Conservation (phyloP, 2,113 vertebrate genomes). For the Sinocyclocheilus maitianheensis region DNA sequence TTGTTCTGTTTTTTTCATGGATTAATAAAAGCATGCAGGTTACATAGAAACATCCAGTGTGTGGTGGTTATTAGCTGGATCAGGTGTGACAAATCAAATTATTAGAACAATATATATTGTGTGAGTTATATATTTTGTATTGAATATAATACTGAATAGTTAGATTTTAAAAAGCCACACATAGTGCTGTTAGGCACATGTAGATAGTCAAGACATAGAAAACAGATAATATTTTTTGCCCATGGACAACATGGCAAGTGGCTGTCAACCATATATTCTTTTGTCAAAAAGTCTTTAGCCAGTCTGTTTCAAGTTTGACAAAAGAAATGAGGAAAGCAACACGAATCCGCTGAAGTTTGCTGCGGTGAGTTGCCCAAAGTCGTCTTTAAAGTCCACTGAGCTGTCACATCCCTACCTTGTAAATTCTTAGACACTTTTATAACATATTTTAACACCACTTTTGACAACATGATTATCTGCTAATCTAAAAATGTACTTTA, state of each 20-base stretch:
- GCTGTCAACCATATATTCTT: slow-evolving; percentile 20
- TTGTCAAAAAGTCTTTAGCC: slow-evolving; percentile 19
- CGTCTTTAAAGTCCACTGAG: slow-evolving; percentile 2
- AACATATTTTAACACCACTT: slow-evolving; percentile 60
- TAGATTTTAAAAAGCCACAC: slow-evolving; percentile 67
- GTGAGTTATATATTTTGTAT: slow-evolving; percentile 60
- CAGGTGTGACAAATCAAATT: slow-evolving; percentile 41
- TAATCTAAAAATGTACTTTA: slow-evolving; percentile 80
- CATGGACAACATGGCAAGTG: slow-evolving; percentile 30
- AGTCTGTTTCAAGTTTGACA: slow-evolving; percentile 60
- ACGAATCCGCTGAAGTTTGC: background rate
- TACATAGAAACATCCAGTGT: slow-evolving; percentile 56
- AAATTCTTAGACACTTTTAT: slow-evolving; percentile 63
- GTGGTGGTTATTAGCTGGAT: slow-evolving; percentile 56
- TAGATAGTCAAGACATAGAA: slow-evolving; percentile 66
- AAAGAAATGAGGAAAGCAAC: slow-evolving; percentile 53
- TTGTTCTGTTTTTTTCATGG: slow-evolving; percentile 40
- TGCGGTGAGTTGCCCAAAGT: background rate
- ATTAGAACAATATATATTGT: slow-evolving; percentile 46
- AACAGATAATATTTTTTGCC: slow-evolving; percentile 26
- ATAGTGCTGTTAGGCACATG: slow-evolving; percentile 80
- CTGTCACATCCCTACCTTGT: slow-evolving; percentile 44
- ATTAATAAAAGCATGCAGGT: slow-evolving; percentile 72
- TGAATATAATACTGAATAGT: slow-evolving; percentile 69
- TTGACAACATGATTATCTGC: too few relatives aligned